Conservation (phyloP, 2,888 invertebrate species). For the Diabrotica balteata region DNA sequence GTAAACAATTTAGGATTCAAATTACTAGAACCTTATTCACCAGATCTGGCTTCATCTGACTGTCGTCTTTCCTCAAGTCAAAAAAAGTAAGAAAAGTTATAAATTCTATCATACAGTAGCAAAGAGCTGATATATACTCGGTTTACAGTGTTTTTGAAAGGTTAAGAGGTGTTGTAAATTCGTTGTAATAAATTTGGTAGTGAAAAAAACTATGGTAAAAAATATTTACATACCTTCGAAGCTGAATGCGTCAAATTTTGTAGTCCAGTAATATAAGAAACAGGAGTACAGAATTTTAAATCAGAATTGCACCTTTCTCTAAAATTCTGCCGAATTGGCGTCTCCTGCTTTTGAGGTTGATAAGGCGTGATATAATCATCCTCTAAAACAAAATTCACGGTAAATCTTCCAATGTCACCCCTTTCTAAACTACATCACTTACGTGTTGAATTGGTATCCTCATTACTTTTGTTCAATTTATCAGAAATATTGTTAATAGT, state of each 20-base stretch:
- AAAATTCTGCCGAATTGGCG: slow-evolving; percentile 42
- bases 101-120: too few species aligned
- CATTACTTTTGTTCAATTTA: slow-evolving; percentile 22
- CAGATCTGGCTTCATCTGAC: too few species aligned
- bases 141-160: too few species aligned
- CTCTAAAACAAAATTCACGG: slow-evolving; percentile 33
- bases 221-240: slow-evolving; percentile 49
- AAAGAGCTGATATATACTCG: too few species aligned
- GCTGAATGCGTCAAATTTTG: slow-evolving; percentile 54
- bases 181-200: slow-evolving; percentile 31
- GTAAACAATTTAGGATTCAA: too few species aligned
- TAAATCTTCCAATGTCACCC: too few species aligned
- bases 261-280: slow-evolving; percentile 59
- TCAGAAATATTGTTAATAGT: slow-evolving; percentile 18
- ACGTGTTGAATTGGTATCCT: slow-evolving; percentile 27
- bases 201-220: slow-evolving; percentile 38
- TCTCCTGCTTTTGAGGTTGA: slow-evolving; percentile 47
- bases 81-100: too few species aligned
- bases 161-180: too few species aligned
- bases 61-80: too few species aligned
- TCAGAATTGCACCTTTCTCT: slow-evolving; percentile 45
- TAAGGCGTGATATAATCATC: slow-evolving; percentile 52
- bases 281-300: slow-evolving; percentile 61
- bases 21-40: too few species aligned
- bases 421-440: slow-evolving; percentile 13